Evolutionary conservation across 2,888 invertebrate genomes (phyloP).

Genomic region (Leptothorax acervorum): DNA sequence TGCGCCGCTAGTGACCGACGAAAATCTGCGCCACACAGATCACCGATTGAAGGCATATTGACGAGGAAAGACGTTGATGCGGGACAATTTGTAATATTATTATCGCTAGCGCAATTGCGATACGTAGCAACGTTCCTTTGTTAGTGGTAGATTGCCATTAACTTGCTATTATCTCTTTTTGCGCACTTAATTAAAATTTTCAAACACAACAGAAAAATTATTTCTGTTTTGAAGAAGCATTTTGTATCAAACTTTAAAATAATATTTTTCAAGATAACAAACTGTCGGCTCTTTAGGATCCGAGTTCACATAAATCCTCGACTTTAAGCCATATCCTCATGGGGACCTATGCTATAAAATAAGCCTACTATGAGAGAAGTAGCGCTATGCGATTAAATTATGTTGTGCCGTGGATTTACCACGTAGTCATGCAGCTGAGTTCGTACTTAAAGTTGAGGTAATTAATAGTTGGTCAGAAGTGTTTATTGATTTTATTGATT

Average conservation of each 20-base stretch:
- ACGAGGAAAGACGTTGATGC: constrained; percentile 10
- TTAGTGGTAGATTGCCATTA: background rate
- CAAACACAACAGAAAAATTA: background rate
- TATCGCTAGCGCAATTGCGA: background rate
- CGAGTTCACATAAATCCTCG: constrained; percentile 20
- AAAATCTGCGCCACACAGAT: constrained; percentile 43
- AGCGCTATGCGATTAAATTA: constrained; percentile 29
- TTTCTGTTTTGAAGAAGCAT: background rate
- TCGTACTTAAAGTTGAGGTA: constrained; percentile 19
- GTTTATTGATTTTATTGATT: constrained; percentile 33
- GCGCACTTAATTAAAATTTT: background rate
- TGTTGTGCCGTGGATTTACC: constrained; percentile 6
- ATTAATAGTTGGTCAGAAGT: constrained; percentile 28
- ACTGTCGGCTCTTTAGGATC: background rate
- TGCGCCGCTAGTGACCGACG: constrained; percentile 35
- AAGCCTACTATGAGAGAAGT: background rate
- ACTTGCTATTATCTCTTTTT: background rate
- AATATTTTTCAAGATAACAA: constrained; percentile 3
- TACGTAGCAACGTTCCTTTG: background rate
- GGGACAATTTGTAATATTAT: constrained; percentile 6
- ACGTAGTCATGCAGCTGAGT: constrained; percentile 12
- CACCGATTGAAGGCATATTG: constrained; percentile 18
- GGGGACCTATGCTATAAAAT: constrained; percentile 13
- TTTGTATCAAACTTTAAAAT: background rate
- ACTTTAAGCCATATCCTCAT: background rate